phyloP scores from a whole-genome alignment of 2,113 vertebrate genomes.

The Garra rufa region DNA sequence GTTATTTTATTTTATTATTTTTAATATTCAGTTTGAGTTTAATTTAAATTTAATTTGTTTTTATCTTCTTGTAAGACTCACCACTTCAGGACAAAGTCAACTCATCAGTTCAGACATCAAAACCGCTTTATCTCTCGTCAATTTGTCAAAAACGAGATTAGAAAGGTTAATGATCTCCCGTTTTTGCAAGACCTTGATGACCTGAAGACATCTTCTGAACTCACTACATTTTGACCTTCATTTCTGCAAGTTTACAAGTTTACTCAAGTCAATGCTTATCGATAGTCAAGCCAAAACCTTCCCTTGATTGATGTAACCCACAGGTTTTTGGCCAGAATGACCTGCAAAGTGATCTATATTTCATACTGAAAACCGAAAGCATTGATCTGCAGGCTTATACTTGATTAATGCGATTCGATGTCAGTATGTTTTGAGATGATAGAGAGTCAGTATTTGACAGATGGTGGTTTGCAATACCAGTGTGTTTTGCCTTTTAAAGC shows the following conservation, averaged over 20 bases:
- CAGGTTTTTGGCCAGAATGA: neutral
- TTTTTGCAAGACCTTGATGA: neutral
- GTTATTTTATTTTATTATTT: too few relatives aligned
- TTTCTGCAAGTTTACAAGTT: neutral
- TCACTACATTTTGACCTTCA: neutral
- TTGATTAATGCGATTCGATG: neutral
- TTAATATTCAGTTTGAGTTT: too few relatives aligned
- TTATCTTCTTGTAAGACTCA: neutral
- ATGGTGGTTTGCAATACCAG: neutral
- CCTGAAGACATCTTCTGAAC: neutral
- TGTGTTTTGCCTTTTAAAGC: constrained; percentile 12
- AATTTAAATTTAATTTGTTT: neutral
- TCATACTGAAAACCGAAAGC: neutral
- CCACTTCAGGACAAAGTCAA: neutral
- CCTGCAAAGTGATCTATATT: neutral
- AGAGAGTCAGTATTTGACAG: neutral
- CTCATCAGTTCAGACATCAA: neutral
- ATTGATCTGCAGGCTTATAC: neutral
- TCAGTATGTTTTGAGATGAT: neutral
- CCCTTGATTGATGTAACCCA: neutral
- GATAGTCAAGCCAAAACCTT: neutral
- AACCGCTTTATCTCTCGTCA: neutral
- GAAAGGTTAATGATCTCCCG: neutral
- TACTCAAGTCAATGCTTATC: neutral
- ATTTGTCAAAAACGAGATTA: neutral